Base-by-base conservation (phyloP, 2,888 invertebrate species). In the Eristalis tenax region DNA sequence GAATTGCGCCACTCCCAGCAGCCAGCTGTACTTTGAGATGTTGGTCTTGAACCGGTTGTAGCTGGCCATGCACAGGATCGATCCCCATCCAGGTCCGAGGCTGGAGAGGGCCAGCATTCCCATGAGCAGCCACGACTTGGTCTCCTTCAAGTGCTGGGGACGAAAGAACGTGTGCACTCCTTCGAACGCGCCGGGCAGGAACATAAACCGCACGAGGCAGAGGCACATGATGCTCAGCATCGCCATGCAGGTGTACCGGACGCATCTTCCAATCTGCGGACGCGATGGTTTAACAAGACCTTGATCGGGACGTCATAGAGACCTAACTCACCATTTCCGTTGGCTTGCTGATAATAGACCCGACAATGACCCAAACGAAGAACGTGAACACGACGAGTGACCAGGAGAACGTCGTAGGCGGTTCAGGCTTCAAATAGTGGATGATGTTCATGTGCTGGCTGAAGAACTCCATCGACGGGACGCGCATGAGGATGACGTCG, bases 201-300 rank as follows among this genome's bases (percentile, higher is more conserved):
- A 88, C 5, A 89, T n/a, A 28, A 89, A 80, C 1, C 89, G 82
- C 15, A 89, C 4, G 18, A 88, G 63, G 66, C 90, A 91, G 0
- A 92, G 11, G 1, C 89, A 0, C 75, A 92, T 38, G 4, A 83
- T 78, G 4, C 61, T 13, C 0, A 89, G 40, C 35, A 88, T 70
- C 1, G 35, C 83, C 13, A 90, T 18, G 0, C 90, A 88, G 0
- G 82, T 70, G 26, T 89, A 77, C 0, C 92, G 89, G 63, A 90
- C 81, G 43, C 89, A 90, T 3, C 91, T 90, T 1, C 93, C 92
- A 77, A 92, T 91, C 92, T 93, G 15, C 1, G 59, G 26, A 59
- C 11, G 23, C 26, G 59, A 15, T 5, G 11, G 4, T 11, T 43
- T 69, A 38, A 2, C 5, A 11, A 26, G 40, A 5, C 15, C 13